Evolutionary conservation across 2,888 invertebrate species (phyloP), one percentile per base, ranked within the genome.

Genomic region (Aphelenchoides bicaudatus): DNA sequence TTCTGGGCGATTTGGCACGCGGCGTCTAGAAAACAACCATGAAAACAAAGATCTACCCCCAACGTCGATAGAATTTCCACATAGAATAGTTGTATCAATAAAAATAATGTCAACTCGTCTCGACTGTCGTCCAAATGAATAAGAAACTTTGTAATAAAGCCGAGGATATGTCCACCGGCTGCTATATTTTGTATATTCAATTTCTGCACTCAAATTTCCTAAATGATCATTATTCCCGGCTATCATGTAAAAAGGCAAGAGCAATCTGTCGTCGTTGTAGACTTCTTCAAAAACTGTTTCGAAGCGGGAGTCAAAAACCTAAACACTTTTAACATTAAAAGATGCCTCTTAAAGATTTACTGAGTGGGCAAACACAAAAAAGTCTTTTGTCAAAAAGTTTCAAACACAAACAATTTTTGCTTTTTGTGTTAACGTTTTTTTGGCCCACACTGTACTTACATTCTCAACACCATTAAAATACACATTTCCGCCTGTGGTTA

Each of bases 161-260:
- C n/a, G 16, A 6, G 57, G 46, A 13, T 43, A 50, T 10, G 28
- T 75, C n/a, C n/a, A n/a, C 46, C 70, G 62, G n/a, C 31, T 56
- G 49, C 73, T 73, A 25, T 57, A 61, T 23, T 67, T 65, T n/a
- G 77, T 75, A 67, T 82, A 83, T 3, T 73, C 79, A 13, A 83
- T 78, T 68, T 83, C 80, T 2, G 82, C 83, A 0, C 80, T 77
- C 2, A 82, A 80, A 66, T 83, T 82, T 13, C 83, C 83, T 58
- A 80, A 74, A n/a, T n/a, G n/a, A n/a, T 83, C 83, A 73, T 83
- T 83, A 70, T 83, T 83, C 4, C 83, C 83, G 47, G 82, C 82
- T 2, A 83, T 71, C 16, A 46, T 54, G 82, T 81, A 81, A 82
- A 82, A 83, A 2, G 81, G 80, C 3, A 75, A 64, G 10, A 25